Evolutionary conservation across 1,140 invertebrate genomes (phyloP).

Genomic region (Pollicipes pollicipes): DNA sequence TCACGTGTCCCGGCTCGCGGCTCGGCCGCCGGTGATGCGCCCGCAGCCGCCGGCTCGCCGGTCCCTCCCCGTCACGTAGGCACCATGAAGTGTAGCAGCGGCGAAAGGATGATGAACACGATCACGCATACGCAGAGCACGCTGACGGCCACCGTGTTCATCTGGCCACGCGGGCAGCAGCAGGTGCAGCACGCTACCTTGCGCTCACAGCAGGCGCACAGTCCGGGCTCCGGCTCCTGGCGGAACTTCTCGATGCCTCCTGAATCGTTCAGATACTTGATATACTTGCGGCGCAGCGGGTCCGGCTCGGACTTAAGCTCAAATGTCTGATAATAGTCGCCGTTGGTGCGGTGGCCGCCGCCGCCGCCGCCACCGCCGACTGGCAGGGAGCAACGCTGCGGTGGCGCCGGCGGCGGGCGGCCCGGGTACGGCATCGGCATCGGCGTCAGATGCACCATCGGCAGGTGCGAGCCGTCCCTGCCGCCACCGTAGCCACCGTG

Average conservation of each 20-base stretch:
- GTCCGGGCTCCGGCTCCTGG: conserved; percentile 11
- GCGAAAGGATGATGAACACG: conserved; percentile 12
- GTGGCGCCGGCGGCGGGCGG: conserved; percentile 60
- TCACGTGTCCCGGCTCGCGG: no score
- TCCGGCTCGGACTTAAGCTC: neutral
- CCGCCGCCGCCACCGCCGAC: conserved; percentile 2
- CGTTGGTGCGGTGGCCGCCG: neutral
- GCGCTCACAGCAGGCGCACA: conserved; percentile 8
- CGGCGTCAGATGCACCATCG: conserved; percentile 9
- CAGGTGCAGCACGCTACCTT: conserved; percentile 10
- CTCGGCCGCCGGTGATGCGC: no score
- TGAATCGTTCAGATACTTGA: conserved; percentile 5
- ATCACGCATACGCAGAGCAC: conserved; percentile 9
- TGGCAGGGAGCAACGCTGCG: conserved; percentile 33
- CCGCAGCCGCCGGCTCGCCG: no score
- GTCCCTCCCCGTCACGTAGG: neutral
- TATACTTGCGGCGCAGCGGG: conserved; percentile 3
- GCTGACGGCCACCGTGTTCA: conserved; percentile 9
- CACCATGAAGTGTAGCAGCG: conserved; percentile 10
- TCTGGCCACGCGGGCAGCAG: conserved; percentile 8
- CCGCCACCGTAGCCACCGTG: neutral
- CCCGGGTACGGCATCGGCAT: conserved; percentile 49
- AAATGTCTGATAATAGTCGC: conserved; percentile 4
- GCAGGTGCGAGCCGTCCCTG: neutral
- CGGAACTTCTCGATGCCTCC: conserved; percentile 9